These are phyloP conservation scores for Romanomermis culicivorax DNA, from an alignment of 2,888 invertebrate genomes.

Conservation along the genomic window DNA sequence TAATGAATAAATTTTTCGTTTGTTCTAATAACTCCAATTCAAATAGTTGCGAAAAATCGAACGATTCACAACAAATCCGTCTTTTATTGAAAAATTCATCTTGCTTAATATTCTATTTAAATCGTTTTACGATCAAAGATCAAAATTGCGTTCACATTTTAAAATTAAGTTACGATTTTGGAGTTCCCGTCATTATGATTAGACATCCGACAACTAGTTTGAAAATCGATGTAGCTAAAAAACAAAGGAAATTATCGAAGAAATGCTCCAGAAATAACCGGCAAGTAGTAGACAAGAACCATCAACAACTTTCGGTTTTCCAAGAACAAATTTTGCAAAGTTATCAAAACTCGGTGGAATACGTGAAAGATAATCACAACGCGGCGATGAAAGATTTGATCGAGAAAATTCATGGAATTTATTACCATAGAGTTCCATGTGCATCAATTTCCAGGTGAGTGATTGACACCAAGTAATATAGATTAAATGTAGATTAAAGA, in stretches of 20 bases:
- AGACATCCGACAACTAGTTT: slow-evolving; percentile 19
- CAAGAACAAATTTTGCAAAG: background rate
- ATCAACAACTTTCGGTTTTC: background rate
- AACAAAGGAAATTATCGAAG: too few species aligned
- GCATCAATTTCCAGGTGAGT: too few species aligned
- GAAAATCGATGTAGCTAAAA: slow-evolving; percentile 14
- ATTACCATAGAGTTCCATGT: too few species aligned
- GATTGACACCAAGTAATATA: too few species aligned
- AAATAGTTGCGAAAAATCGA: background rate
- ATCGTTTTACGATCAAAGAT: slow-evolving; percentile 18
- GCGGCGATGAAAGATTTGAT: background rate
- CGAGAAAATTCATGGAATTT: background rate
- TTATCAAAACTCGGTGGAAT: background rate
- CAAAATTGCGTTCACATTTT: slow-evolving; percentile 16
- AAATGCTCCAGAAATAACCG: too few species aligned
- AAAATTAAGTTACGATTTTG: slow-evolving; percentile 19
- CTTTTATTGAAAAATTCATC: slow-evolving; percentile 11
- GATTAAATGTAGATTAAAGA: too few species aligned
- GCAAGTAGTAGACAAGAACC: background rate
- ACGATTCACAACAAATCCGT: background rate
- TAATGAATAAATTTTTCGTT: slow-evolving; percentile 17
- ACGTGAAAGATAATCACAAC: background rate
- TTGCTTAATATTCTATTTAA: slow-evolving; percentile 18
- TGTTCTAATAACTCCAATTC: background rate
- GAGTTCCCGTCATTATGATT: slow-evolving; percentile 17